Evolutionary conservation across 1,140 invertebrate genomes (phyloP).

Genomic region (Danaus plexippus): DNA sequence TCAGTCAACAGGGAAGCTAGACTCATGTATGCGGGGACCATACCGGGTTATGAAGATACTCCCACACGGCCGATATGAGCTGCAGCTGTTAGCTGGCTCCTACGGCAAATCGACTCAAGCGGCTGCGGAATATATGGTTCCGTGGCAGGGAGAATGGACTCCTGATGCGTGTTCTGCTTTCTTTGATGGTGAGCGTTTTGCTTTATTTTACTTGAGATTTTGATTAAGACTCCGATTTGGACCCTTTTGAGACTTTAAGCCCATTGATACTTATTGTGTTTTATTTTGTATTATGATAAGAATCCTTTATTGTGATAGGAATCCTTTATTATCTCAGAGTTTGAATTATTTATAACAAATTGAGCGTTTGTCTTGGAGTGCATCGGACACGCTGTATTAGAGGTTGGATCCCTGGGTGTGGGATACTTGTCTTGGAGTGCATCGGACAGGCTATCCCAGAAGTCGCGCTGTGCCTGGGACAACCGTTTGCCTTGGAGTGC

Average conservation of each 20-base stretch:
- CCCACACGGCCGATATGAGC: constrained; percentile 21
- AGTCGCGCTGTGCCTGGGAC: too few relatives aligned
- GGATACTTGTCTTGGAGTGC: background rate
- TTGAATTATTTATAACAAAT: too few relatives aligned
- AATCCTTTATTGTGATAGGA: too few relatives aligned
- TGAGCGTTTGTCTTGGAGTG: constrained; percentile 6
- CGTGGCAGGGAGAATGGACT: background rate
- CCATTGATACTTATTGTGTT: too few relatives aligned
- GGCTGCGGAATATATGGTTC: constrained; percentile 4
- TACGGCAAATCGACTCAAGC: constrained; percentile 18
- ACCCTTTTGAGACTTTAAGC: too few relatives aligned
- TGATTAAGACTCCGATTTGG: too few relatives aligned
- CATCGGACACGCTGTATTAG: background rate
- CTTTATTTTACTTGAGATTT: too few relatives aligned
- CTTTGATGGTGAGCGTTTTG: background rate
- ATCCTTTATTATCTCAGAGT: too few relatives aligned
- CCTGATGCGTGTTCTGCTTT: background rate
- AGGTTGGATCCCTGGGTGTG: background rate
- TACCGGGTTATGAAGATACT: constrained; percentile 11
- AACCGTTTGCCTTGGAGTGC: too few relatives aligned
- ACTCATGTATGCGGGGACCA: constrained; percentile 7
- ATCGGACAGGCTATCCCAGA: too few relatives aligned
- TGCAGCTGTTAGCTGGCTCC: constrained; percentile 19
- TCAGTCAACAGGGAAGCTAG: constrained; percentile 18
- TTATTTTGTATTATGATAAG: too few relatives aligned